phyloP scores from a whole-genome alignment of 2,888 invertebrate species.

The Eupeodes latifasciatus region DNA sequence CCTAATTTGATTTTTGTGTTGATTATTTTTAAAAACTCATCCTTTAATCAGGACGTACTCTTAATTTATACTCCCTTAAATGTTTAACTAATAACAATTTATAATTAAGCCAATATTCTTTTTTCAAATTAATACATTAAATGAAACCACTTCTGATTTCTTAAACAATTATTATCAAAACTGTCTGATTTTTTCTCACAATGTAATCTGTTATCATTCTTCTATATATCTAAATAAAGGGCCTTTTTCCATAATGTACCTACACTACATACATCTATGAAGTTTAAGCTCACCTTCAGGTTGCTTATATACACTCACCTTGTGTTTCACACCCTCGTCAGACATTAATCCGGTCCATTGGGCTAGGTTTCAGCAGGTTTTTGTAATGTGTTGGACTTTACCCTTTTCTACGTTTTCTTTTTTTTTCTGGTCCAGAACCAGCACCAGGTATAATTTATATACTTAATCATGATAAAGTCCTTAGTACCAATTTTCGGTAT shows the following conservation, averaged over 20 bases:
- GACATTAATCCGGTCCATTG: conserved; percentile 69
- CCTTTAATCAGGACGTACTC: too few species aligned
- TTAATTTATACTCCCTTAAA: too few species aligned
- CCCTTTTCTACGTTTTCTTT: conserved; percentile 19
- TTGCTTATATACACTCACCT: conserved; percentile 37
- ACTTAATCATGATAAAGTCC: conserved; percentile 74
- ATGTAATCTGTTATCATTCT: neutral
- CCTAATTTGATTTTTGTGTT: too few species aligned
- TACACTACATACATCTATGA: neutral
- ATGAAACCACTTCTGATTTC: too few species aligned
- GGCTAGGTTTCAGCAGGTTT: conserved; percentile 70
- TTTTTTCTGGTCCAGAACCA: conserved; percentile 32
- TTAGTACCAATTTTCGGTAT: conserved; percentile 68
- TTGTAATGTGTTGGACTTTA: conserved; percentile 62
- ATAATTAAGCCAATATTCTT: too few species aligned
- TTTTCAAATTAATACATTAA: too few species aligned
- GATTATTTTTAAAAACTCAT: too few species aligned
- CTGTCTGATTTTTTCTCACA: neutral
- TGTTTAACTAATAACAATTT: too few species aligned
- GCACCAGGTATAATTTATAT: conserved; percentile 62
- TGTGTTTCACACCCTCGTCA: conserved; percentile 45
- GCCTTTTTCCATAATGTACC: conserved; percentile 23
- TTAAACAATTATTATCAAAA: neutral
- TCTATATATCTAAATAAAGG: conserved; percentile 33
- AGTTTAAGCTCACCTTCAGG: neutral